Evolutionary conservation across 2,888 invertebrate species (phyloP).

Genomic region (Drosophila lutescens): DNA sequence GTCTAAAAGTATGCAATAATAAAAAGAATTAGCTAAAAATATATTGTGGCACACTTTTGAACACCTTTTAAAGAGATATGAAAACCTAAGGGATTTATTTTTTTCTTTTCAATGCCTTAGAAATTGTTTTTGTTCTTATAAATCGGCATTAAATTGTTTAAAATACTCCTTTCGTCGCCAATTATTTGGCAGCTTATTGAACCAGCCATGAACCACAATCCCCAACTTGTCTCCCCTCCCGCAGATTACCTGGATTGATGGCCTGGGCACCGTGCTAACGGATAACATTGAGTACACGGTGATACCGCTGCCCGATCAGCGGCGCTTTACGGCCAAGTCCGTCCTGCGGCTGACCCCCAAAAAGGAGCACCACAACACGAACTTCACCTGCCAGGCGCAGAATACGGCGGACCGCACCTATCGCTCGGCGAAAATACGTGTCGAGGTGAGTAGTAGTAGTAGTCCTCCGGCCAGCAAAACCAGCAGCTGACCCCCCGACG

Average conservation of each 20-base stretch:
- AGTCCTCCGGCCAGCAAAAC: neutral
- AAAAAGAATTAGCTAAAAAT: neutral
- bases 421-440: slow-evolving; percentile 90
- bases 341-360: slow-evolving; percentile 92
- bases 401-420: slow-evolving; percentile 95
- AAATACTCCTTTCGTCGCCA: neutral
- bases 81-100: too few species aligned
- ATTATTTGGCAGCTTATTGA: slow-evolving; percentile 18
- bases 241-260: slow-evolving; percentile 96
- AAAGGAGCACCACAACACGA: slow-evolving; percentile 95
- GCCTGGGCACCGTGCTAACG: slow-evolving; percentile 92
- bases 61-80: too few species aligned
- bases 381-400: slow-evolving; percentile 95
- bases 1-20: neutral
- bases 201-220: slow-evolving; percentile 12
- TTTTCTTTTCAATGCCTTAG: too few species aligned
- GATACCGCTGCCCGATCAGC: slow-evolving; percentile 91
- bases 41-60: too few species aligned
- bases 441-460: slow-evolving; percentile 88
- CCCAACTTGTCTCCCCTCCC: neutral
- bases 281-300: slow-evolving; percentile 91
- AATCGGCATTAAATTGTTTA: neutral
- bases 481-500: slow-evolving; percentile 7
- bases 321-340: slow-evolving; percentile 93
- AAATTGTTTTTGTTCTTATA: too few species aligned